Conservation (phyloP, 2,113 vertebrate genomes). For the Okapia johnstoni region DNA sequence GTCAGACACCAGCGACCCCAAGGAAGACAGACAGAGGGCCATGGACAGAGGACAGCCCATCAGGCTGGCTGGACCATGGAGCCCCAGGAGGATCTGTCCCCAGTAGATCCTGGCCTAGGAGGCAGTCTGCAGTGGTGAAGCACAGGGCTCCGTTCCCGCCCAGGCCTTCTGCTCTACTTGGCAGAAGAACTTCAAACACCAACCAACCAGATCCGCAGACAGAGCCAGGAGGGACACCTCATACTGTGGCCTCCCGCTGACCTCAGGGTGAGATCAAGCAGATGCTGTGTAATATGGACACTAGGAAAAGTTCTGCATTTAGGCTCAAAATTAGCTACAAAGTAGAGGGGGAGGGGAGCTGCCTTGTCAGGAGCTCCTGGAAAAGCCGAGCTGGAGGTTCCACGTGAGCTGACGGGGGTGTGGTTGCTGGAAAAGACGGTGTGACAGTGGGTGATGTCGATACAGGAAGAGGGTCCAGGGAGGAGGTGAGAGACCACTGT, state of each 20-base stretch:
- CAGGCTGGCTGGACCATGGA: not conserved
- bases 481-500: not conserved
- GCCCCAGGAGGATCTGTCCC: accelerated
- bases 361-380: not conserved
- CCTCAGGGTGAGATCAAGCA: not conserved
- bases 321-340: not conserved
- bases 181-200: not conserved
- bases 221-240: not conserved
- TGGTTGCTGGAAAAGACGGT: not conserved
- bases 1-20: not conserved
- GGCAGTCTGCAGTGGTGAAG: not conserved
- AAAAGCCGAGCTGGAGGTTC: not conserved
- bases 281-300: not conserved
- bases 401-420: accelerated
- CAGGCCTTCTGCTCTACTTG: not conserved
- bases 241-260: accelerated
- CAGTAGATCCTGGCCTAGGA: accelerated
- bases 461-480: not conserved
- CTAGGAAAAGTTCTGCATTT: not conserved
- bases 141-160: not conserved
- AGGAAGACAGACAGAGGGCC: not conserved
- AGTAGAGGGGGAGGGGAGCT: not conserved
- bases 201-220: not conserved
- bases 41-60: accelerated
- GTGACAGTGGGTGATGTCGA: not conserved